Conservation (phyloP, 2,113 vertebrate genomes). For the Pterocles orientalis region DNA sequence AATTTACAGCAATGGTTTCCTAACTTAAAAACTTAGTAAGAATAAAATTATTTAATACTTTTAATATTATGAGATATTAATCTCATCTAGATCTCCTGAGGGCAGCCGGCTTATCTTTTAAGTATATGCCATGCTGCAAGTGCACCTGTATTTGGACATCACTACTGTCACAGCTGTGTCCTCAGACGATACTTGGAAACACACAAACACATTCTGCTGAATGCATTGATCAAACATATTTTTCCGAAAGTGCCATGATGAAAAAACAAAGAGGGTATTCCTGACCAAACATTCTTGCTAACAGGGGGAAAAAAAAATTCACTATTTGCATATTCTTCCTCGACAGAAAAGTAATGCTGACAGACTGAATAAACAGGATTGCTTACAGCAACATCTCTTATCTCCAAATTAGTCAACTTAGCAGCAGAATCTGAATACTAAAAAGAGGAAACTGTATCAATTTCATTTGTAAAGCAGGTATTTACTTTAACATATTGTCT, state of each 20-base stretch:
- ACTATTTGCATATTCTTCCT: not conserved
- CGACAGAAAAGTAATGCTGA: not conserved
- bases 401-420: not conserved
- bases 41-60: not conserved
- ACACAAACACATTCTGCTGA: not conserved
- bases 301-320: not conserved
- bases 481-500: not conserved
- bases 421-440: not conserved
- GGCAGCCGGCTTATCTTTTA: not conserved
- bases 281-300: not conserved
- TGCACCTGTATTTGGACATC: slow-evolving; percentile 46
- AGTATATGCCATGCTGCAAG: not conserved
- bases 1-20: not conserved
- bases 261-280: not conserved
- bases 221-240: not conserved
- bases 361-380: not conserved
- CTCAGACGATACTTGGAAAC: slow-evolving; percentile 10
- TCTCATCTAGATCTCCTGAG: not conserved
- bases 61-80: not conserved
- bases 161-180: slow-evolving; percentile 23
- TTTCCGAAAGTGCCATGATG: not conserved
- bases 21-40: not conserved
- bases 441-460: not conserved
- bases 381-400: not conserved
- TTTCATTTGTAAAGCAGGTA: not conserved